Conservation (phyloP, 1,140 invertebrate species). For the Bombus picipes region DNA sequence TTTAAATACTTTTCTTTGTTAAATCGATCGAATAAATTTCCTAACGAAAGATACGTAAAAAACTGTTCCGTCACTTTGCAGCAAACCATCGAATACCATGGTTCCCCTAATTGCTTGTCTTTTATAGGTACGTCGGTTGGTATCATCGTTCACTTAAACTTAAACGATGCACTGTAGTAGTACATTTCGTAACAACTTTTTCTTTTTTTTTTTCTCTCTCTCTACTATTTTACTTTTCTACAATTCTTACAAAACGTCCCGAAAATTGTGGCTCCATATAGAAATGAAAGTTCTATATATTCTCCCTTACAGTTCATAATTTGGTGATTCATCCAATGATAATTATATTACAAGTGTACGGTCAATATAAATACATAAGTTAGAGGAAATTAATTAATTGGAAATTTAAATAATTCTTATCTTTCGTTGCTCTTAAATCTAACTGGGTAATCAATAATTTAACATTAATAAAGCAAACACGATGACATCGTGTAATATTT, state of each 20-base stretch:
- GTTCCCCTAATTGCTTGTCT: conserved; percentile 19
- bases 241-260: neutral
- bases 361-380: neutral
- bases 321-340: neutral
- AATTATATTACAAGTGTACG: neutral
- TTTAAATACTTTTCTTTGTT: neutral
- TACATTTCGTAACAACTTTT: conserved; percentile 42
- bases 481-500: neutral
- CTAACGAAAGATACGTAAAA: too few relatives aligned
- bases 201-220: neutral
- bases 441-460: neutral
- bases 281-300: neutral
- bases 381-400: neutral
- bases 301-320: neutral
- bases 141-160: conserved; percentile 4
- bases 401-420: neutral
- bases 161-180: conserved; percentile 3
- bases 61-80: neutral
- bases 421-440: neutral
- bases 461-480: neutral
- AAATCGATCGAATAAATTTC: neutral
- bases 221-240: too few relatives aligned
- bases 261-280: neutral
- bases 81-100: neutral
- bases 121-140: conserved; percentile 36